A percentile compares a stretch with the other conserved stretches of the same genome.
Evolutionary conservation across 2,797 vertebrate species (phyloP).

Genomic region (Sebastes iracundus): DNA sequence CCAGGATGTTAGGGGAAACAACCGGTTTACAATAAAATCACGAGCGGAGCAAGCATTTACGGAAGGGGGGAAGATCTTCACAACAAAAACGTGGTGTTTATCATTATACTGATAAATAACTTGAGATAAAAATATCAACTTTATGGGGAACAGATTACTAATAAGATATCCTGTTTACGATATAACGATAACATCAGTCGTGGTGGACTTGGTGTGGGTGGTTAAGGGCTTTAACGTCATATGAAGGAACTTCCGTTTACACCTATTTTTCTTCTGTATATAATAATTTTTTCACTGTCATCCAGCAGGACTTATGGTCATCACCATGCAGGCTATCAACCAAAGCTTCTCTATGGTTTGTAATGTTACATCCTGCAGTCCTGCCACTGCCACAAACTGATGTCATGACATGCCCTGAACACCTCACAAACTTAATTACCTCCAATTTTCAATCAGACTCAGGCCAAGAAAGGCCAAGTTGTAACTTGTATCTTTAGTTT

Average conservation of each 20-base stretch:
- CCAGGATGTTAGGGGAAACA: constrained; percentile 36
- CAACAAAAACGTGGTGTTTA: constrained; percentile 61
- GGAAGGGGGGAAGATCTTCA: constrained; percentile 20
- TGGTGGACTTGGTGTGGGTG: constrained; percentile 42
- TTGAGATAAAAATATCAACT: constrained; percentile 47
- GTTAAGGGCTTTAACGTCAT: constrained; percentile 19
- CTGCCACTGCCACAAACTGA: constrained; percentile 17
- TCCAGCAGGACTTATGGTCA: not conserved
- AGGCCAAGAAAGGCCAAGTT: not conserved
- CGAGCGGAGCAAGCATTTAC: constrained; percentile 25
- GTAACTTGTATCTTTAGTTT: not conserved
- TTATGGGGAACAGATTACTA: constrained; percentile 51
- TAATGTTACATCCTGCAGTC: constrained; percentile 11
- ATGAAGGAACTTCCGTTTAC: constrained; percentile 6
- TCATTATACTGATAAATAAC: constrained; percentile 58
- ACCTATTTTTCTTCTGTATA: not conserved
- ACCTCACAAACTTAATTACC: constrained; percentile 12
- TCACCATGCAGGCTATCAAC: not conserved
- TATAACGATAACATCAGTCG: constrained; percentile 48
- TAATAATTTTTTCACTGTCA: constrained; percentile 5
- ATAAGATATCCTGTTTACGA: constrained; percentile 71
- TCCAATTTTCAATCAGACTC: not conserved
- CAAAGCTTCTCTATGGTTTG: not conserved
- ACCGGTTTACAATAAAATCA: constrained; percentile 55
- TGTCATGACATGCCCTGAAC: constrained; percentile 32